Evolutionary conservation across 1,140 invertebrate genomes (phyloP).

Genomic region (Proctacanthus coquilletti): DNA sequence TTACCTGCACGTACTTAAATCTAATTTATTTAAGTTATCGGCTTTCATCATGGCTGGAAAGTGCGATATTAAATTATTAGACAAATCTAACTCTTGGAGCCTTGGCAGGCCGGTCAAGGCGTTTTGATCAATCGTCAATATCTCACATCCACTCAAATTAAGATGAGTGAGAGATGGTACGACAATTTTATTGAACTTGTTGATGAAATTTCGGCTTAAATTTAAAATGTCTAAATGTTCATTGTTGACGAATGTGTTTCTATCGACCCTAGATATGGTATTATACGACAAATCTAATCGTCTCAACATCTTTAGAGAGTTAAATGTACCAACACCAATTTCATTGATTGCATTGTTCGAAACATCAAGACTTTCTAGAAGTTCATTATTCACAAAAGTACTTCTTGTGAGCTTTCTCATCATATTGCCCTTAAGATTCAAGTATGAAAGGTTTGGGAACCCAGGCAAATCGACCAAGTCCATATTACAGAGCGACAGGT

Average conservation of each 20-base stretch:
- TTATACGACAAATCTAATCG: constrained; percentile 49
- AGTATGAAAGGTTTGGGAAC: constrained; percentile 39
- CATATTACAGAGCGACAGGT: constrained; percentile 47
- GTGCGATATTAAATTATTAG: constrained; percentile 37
- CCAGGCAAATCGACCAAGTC: constrained; percentile 40
- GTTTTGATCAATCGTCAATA: constrained; percentile 34
- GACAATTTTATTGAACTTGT: constrained; percentile 36
- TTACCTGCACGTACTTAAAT: constrained; percentile 35
- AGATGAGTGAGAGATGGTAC: constrained; percentile 36
- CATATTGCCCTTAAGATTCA: constrained; percentile 41
- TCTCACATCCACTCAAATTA: constrained; percentile 44
- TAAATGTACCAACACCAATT: constrained; percentile 38
- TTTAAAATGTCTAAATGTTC: constrained; percentile 38
- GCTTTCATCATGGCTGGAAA: constrained; percentile 40
- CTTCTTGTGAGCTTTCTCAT: constrained; percentile 36
- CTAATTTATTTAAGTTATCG: constrained; percentile 36
- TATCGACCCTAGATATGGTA: constrained; percentile 37
- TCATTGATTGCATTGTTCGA: constrained; percentile 42
- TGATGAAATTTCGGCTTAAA: constrained; percentile 47
- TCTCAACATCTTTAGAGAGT: constrained; percentile 35
- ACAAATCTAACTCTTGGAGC: constrained; percentile 37
- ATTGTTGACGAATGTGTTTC: constrained; percentile 36
- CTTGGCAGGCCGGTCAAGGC: constrained; percentile 36
- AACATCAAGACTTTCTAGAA: constrained; percentile 44
- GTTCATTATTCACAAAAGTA: constrained; percentile 42